These are phyloP conservation scores for Limenitis arthemis DNA, from an alignment of 2,888 invertebrate species.

Conservation along the genomic window DNA sequence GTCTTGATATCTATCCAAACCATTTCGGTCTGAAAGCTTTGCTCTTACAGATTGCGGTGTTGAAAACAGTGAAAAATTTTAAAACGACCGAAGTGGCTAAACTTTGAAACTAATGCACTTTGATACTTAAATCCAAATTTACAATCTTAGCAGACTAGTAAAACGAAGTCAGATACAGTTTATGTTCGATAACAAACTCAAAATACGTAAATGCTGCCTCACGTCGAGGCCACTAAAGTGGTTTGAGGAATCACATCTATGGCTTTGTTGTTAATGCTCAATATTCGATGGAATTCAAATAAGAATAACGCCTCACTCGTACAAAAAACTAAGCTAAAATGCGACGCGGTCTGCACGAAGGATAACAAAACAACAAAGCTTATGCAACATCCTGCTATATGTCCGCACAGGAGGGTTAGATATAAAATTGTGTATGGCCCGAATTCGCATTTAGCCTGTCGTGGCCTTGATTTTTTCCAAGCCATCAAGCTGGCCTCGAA, in stretches of 20 bases:
- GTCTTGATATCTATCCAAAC: conserved; percentile 47
- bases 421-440: conserved; percentile 53
- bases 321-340: conserved; percentile 68
- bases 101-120: conserved; percentile 52
- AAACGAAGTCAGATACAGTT: conserved; percentile 19
- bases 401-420: conserved; percentile 46
- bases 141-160: conserved; percentile 29
- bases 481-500: conserved; percentile 53
- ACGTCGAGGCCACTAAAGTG: conserved; percentile 10
- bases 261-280: conserved; percentile 39
- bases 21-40: conserved; percentile 55
- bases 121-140: conserved; percentile 35
- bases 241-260: conserved; percentile 27
- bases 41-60: conserved; percentile 34
- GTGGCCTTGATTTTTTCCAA: conserved; percentile 67
- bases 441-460: conserved; percentile 49
- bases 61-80: conserved; percentile 38
- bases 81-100: conserved; percentile 41
- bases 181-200: conserved; percentile 21
- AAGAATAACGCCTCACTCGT: conserved; percentile 36
- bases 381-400: conserved; percentile 69
- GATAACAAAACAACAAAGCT: conserved; percentile 68
- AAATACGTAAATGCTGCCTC: conserved; percentile 19
- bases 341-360: conserved; percentile 51
- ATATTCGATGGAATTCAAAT: conserved; percentile 37